Base-by-base conservation (phyloP, 1,140 invertebrate species). In the Heliconius hewitsoni region DNA sequence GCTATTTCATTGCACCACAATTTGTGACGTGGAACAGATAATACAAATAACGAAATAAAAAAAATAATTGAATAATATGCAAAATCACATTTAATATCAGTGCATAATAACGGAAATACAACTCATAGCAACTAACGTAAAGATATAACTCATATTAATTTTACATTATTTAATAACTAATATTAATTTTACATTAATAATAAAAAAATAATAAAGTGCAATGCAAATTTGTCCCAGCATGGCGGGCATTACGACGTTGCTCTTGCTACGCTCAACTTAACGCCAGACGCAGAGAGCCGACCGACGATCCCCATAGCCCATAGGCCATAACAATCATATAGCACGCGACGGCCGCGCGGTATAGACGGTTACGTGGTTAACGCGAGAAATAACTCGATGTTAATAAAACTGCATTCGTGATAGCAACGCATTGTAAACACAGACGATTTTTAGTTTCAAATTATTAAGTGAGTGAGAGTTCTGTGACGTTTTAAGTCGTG, bases 401-500 rank as follows among this genome's bases (percentile, higher is more conserved):
- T 27, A 66, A 3, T 27, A n/a, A n/a, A 66, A 66, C 60, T 39
- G 60, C 79, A 19, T 50, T 76, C 50, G 73, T 37, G 23, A 50
- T 30, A 82, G 42, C 79, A 81, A 71, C 81, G 79, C 77, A 83
- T 85, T 84, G 86, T 85, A 83, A 85, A 81, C 60, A 13, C 23
- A 3, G 8, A 30, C 82, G 79, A 84, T 79, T 75, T 83, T 75
- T 74, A 83, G 77, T 85, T 82, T 81, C 73, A 84, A 66, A 66
- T 27, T 27, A 86, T 83, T 88, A 88, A 85, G 84, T 88, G 85
- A 86, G 89, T 90, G 89, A 89, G 89, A 90, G 87, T 90, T 86
- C 80, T 80, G 86, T 90, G 84, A 86, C 82, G 84, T 83, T 80
- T 81, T 77, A 71, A 78, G 84, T 81, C 82, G 84, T 84, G 86